Evolutionary conservation across 1,140 invertebrate species (phyloP), one percentile per base, ranked within the genome.

Genomic region (Lasaia peninsularis): DNA sequence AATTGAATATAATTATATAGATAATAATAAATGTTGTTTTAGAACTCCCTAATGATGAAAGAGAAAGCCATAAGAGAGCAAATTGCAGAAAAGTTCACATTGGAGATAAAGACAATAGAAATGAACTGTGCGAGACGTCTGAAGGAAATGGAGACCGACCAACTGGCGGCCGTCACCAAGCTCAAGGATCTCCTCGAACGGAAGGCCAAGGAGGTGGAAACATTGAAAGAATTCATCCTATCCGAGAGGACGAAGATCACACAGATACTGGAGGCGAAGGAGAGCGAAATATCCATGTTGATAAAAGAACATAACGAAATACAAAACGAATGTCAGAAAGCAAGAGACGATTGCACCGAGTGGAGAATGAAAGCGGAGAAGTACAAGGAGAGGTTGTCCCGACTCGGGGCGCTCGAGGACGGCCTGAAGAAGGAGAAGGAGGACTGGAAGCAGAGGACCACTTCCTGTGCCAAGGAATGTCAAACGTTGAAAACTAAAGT

Each of bases 81-180:
- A 64, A 90, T 92, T 75, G 90, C 91, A 0, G 90, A 91, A 65
- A 87, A 91, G 16, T 92, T 91, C 72, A 91, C 91, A 0, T 48
- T 85, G 16, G 90, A 92, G 76, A 83, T 92, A 51, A 92, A 89
- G 75, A 83, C 80, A 0, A 69, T 85, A 3, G 89, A 91, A 75
- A 80, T 89, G 69, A 88, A 86, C 21, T 91, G 90, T 56, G 81
- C 82, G 7, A 53, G 78, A 40, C 83, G 84, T 12, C 56, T 91
- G 0, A 85, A 90, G 44, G 86, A 91, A 60, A 69, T 89, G 21
- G 90, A 92, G 58, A 88, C 89, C 2, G 85, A 91, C 49, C 81
- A 89, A 32, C 58, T 83, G 12, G 44, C 58, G 7, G 66, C 80
- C 0, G 78, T 89, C 12, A 69, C 78, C 0, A 85, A 89, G 59